Percentiles rank a stretch among this genome's conserved stretches.
Conservation (phyloP, 2,797 vertebrate species). For the Sarcoramphus papa region DNA sequence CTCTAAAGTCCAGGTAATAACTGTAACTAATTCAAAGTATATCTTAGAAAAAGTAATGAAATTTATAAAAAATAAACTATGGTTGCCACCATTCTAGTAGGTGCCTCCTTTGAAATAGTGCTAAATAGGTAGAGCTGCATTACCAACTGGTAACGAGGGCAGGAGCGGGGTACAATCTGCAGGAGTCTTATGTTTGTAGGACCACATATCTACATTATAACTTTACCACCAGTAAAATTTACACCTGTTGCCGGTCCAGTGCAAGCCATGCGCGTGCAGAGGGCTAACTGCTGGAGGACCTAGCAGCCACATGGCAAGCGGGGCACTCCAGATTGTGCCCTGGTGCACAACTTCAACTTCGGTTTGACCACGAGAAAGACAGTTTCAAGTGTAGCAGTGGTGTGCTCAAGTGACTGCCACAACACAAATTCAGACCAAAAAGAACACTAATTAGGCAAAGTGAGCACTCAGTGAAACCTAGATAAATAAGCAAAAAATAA, state of each 20-base stretch:
- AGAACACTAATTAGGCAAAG: not conserved
- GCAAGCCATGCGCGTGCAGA: fast-evolving
- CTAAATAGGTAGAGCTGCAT: not conserved
- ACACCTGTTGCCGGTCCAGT: not conserved
- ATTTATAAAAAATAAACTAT: not conserved
- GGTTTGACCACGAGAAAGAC: fast-evolving
- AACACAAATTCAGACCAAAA: not conserved
- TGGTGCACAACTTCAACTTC: not conserved
- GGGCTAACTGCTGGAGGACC: not conserved
- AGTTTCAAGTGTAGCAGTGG: not conserved
- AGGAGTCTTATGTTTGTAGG: not conserved
- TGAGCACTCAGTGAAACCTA: not conserved
- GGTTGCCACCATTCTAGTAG: not conserved
- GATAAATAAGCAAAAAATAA: not conserved
- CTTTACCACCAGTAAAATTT: not conserved
- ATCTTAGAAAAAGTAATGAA: not conserved
- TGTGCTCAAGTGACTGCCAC: not conserved
- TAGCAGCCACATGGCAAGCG: not conserved
- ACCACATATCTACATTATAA: not conserved
- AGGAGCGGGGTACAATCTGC: not conserved
- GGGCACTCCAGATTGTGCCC: not conserved
- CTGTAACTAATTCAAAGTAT: not conserved
- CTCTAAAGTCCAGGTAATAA: not conserved
- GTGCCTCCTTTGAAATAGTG: not conserved
- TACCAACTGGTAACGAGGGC: not conserved